phyloP scores from a whole-genome alignment of 1,140 invertebrate genomes.

The Drosophila tropicalis region DNA sequence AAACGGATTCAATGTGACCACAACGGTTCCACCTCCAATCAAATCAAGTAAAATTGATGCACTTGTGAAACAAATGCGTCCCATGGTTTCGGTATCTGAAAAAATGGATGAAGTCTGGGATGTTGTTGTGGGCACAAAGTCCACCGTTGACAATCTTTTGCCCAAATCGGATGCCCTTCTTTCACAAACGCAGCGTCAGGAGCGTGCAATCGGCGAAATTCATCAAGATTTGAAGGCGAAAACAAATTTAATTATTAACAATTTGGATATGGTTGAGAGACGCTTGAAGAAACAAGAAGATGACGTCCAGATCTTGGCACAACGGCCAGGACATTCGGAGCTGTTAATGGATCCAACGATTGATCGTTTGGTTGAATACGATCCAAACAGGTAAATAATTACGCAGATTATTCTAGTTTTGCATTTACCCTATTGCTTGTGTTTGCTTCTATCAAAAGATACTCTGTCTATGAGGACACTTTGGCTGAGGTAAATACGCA shows the following conservation, averaged over 20 bases:
- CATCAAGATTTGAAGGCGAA: constrained; percentile 92
- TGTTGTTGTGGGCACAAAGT: constrained; percentile 93
- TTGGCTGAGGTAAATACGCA: constrained; percentile 77
- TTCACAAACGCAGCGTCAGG: constrained; percentile 93
- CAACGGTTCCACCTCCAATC: constrained; percentile 84
- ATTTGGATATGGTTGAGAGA: constrained; percentile 92
- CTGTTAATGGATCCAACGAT: constrained; percentile 90
- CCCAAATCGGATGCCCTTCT: constrained; percentile 93
- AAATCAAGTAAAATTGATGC: constrained; percentile 90
- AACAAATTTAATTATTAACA: constrained; percentile 94
- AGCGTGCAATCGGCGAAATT: constrained; percentile 93
- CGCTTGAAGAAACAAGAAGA: constrained; percentile 92
- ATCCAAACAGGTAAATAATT: constrained; percentile 86
- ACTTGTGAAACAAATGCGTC: constrained; percentile 90
- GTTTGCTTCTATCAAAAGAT: constrained; percentile 38
- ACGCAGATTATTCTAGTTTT: not conserved
- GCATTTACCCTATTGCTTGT: constrained; percentile 14
- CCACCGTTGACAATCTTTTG: constrained; percentile 91
- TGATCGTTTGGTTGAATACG: constrained; percentile 90
- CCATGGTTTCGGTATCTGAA: constrained; percentile 92
- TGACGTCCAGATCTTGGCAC: constrained; percentile 86
- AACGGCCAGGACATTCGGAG: constrained; percentile 89
- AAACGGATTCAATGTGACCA: constrained; percentile 82
- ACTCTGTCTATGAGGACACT: constrained; percentile 68
- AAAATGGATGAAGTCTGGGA: constrained; percentile 96